Conservation (phyloP, 1,140 invertebrate genomes). For the Leptopilina boulardi region DNA sequence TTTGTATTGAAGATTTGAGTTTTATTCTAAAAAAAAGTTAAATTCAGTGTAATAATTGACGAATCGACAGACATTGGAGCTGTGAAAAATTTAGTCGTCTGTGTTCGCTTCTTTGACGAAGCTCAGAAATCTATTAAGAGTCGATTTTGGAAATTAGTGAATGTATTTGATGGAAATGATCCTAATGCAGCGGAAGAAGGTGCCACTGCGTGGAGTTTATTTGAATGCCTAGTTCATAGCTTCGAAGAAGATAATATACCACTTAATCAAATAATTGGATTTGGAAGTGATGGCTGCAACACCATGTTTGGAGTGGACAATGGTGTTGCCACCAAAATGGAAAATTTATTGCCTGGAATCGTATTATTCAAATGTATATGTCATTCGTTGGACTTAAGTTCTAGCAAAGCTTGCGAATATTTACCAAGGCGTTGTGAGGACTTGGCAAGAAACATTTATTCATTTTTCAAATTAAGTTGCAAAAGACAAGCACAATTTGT, state of each 20-base stretch:
- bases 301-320: conserved; percentile 67
- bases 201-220: conserved; percentile 61
- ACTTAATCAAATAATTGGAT: conserved; percentile 66
- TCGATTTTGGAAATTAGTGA: conserved; percentile 61
- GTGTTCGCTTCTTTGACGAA: conserved; percentile 57
- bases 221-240: conserved; percentile 50
- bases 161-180: conserved; percentile 54
- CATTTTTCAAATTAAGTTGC: conserved; percentile 62
- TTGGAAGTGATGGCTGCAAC: conserved; percentile 66
- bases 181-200: conserved; percentile 44
- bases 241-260: conserved; percentile 60
- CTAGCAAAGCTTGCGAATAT: conserved; percentile 63
- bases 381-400: conserved; percentile 68
- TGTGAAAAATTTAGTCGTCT: conserved; percentile 43
- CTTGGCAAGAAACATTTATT: conserved; percentile 60
- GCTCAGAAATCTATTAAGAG: conserved; percentile 53
- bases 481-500: conserved; percentile 60
- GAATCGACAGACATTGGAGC: conserved; percentile 51
- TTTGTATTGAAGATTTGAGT: conserved; percentile 37
- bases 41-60: conserved; percentile 53
- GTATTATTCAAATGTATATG: conserved; percentile 70
- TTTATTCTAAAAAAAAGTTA: conserved; percentile 1
- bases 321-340: conserved; percentile 60
- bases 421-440: conserved; percentile 63
- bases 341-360: conserved; percentile 58